Conservation (phyloP, 2,797 vertebrate genomes). For the Pseudochromis fuscus region DNA sequence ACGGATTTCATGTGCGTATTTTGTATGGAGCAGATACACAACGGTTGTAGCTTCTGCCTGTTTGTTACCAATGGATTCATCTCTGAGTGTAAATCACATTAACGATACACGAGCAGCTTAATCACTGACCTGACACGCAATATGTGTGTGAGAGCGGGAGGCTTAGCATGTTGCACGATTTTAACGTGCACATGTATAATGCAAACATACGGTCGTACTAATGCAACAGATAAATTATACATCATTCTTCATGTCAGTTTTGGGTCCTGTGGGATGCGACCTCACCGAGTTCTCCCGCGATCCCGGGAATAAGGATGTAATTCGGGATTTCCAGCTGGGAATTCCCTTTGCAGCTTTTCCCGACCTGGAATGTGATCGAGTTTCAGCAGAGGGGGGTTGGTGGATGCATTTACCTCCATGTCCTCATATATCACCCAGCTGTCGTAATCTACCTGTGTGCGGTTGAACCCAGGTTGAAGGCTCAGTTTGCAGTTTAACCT, state of each 20-base stretch:
- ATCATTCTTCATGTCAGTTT: constrained; percentile 49
- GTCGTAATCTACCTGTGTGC: constrained; percentile 12
- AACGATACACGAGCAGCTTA: not conserved
- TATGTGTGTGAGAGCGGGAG: not conserved
- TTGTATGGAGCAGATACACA: not conserved
- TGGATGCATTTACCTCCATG: constrained; percentile 13
- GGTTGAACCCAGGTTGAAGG: constrained; percentile 20
- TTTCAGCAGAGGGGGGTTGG: constrained; percentile 20
- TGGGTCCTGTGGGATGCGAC: constrained; percentile 62
- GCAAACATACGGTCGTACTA: constrained; percentile 4
- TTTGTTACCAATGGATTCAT: too few species aligned
- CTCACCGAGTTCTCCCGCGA: constrained; percentile 60
- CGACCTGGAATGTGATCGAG: constrained; percentile 36
- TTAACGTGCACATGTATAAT: constrained; percentile 11
- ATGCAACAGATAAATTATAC: constrained; percentile 47
- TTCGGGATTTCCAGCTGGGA: constrained; percentile 64
- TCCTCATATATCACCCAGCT: constrained; percentile 36
- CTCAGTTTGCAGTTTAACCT: constrained; percentile 19
- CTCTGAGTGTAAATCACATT: constrained; percentile 3
- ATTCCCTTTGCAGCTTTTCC: constrained; percentile 45
- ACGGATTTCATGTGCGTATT: not conserved
- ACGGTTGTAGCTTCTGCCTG: constrained; percentile 6
- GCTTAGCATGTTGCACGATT: not conserved
- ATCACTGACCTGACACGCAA: constrained; percentile 1
- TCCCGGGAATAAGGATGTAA: constrained; percentile 50